Conservation (phyloP, 2,888 invertebrate genomes). For the Morpho helenor region DNA sequence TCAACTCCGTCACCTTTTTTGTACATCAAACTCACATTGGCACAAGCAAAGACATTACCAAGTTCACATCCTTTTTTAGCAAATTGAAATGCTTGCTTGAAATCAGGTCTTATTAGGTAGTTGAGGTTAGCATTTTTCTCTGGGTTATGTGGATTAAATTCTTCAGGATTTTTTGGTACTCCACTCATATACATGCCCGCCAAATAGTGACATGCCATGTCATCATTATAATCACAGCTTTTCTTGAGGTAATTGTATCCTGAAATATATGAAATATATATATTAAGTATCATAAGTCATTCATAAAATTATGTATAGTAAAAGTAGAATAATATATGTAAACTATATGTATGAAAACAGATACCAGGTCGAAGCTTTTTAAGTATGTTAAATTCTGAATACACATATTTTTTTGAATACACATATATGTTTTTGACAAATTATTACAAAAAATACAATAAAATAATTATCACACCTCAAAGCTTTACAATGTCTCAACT, state of each 20-base stretch:
- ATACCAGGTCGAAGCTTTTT: no score
- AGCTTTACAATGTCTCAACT: no score
- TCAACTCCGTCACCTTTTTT: conserved; percentile 90
- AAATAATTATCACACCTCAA: no score
- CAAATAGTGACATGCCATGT: conserved; percentile 88
- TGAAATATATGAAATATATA: conserved; percentile 30
- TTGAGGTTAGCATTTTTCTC: conserved; percentile 68
- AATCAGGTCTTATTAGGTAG: conserved; percentile 81
- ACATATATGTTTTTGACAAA: no score
- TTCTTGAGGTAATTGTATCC: conserved; percentile 81
- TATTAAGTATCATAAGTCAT: no score
- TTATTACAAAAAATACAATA: no score
- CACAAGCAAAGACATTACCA: conserved; percentile 92
- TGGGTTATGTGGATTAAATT: conserved; percentile 55
- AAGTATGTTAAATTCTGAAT: no score
- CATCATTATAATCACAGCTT: conserved; percentile 79
- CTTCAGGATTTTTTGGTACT: conserved; percentile 79
- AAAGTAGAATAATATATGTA: no score
- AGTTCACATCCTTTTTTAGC: conserved; percentile 90
- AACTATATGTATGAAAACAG: no score
- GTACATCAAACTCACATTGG: conserved; percentile 94
- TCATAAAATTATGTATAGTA: no score
- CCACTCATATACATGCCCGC: conserved; percentile 89
- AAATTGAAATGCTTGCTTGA: conserved; percentile 87
- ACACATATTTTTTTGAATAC: no score